Evolutionary conservation across 2,888 invertebrate species (phyloP), one percentile per base, ranked within the genome.

Genomic region (Cremastinae sp.): DNA sequence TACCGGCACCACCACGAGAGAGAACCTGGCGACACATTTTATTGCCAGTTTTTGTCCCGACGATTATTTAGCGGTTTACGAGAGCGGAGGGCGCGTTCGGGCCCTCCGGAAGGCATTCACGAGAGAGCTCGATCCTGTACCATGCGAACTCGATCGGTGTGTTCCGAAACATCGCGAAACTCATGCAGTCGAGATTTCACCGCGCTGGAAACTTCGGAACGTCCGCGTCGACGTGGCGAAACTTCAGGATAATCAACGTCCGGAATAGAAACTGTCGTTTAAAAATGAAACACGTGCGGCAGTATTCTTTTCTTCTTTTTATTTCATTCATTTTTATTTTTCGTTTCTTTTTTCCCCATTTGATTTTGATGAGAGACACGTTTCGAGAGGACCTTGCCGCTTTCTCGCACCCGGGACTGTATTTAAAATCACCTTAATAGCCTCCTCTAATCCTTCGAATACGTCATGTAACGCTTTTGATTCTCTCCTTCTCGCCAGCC

Each of bases 11-110:
- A 72, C 75, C 70, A 47, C 45, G 41, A 41, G 4, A 69, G 51
- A 69, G 43, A 14, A 55, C 61, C 83, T 77, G 85, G 83, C 86
- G 86, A 87, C 86, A 87, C 85, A 87, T 87, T 87, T 87, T 87
- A 88, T 87, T 87, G 88, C 86, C 84, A 85, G 83, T 87, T 87
- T 88, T 88, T 85, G 84, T 87, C 81, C 83, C 80, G 78, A 83
- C 84, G 87, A 87, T 87, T 87, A 87, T 87, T 87, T 87, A 85
- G 81, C 84, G 84, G 83, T 87, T 87, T 86, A 88, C 86, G 87
- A 86, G 86, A 75, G 70, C 74, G 74, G 64, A 56, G 66, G 45
- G 39, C 56, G 55, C 65, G 41, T 45, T 43, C 45, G 16, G 59
- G 16, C 59, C 59, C 59, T 45, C 39, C 39, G 14, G 28, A 53